phyloP scores from a whole-genome alignment of 1,140 invertebrate genomes.

The Lasioglossum albipes region DNA sequence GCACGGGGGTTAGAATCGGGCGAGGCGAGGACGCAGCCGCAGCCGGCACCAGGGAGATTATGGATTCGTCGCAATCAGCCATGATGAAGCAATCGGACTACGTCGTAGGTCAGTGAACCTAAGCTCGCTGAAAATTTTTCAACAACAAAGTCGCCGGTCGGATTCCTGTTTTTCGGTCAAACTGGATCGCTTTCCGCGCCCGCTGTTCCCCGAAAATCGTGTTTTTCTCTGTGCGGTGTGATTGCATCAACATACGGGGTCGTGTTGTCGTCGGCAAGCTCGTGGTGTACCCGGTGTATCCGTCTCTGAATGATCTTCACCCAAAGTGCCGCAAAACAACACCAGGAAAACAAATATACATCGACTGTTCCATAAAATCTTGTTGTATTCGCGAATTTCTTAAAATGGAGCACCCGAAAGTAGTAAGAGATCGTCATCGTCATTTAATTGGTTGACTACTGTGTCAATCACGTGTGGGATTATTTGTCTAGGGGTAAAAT shows the following conservation, averaged over 20 bases:
- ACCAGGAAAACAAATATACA: no score
- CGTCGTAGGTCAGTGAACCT: conserved; percentile 75
- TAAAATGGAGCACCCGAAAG: no score
- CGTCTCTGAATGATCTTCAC: not conserved
- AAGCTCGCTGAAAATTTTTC: not conserved
- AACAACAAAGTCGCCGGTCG: no score
- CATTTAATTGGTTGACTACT: no score
- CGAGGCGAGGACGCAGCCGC: conserved; percentile 74
- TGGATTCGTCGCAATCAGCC: conserved; percentile 75
- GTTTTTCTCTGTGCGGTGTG: not conserved
- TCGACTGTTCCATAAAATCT: no score
- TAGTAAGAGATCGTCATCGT: no score
- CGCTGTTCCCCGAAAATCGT: not conserved
- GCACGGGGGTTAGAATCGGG: conserved; percentile 69
- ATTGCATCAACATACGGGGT: not conserved
- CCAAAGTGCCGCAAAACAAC: no score
- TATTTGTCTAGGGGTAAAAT: no score
- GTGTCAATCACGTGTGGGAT: no score
- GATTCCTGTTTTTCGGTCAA: not conserved
- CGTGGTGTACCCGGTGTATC: not conserved
- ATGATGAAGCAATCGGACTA: conserved; percentile 76
- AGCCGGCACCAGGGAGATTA: conserved; percentile 67
- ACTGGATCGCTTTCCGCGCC: not conserved
- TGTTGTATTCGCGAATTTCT: no score
- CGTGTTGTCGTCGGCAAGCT: not conserved